phyloP scores from a whole-genome alignment of 1,140 invertebrate species.

The Sinonovacula constricta region DNA sequence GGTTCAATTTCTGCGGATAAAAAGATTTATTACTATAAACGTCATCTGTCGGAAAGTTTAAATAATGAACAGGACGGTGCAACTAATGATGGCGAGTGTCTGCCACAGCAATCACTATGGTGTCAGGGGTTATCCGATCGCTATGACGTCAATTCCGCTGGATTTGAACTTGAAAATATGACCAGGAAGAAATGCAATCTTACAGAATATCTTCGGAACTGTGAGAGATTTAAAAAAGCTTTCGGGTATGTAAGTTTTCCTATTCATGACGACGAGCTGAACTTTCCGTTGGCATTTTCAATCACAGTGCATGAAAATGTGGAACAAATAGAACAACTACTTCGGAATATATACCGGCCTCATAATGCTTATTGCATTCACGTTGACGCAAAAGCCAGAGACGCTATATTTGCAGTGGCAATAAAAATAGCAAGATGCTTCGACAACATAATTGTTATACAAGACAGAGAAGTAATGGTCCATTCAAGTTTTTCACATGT shows the following conservation, averaged over 20 bases:
- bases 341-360: slow-evolving; percentile 73
- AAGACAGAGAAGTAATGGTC: slow-evolving; percentile 51
- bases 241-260: slow-evolving; percentile 49
- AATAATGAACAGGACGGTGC: too few relatives aligned
- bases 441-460: slow-evolving; percentile 61
- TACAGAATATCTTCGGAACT: too few relatives aligned
- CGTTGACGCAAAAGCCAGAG: slow-evolving; percentile 65
- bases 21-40: too few relatives aligned
- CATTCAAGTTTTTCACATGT: slow-evolving; percentile 58
- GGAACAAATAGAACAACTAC: slow-evolving; percentile 70
- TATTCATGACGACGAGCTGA: slow-evolving; percentile 56
- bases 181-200: too few relatives aligned
- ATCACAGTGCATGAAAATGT: slow-evolving; percentile 65
- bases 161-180: too few relatives aligned
- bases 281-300: slow-evolving; percentile 70
- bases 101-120: too few relatives aligned
- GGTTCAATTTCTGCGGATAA: too few relatives aligned
- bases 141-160: too few relatives aligned
- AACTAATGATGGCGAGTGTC: too few relatives aligned
- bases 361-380: slow-evolving; percentile 78
- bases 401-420: slow-evolving; percentile 56
- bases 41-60: too few relatives aligned
- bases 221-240: slow-evolving; percentile 34
- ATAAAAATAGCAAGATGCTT: slow-evolving; percentile 63
- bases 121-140: too few relatives aligned